A percentile compares a stretch with the other conserved stretches of the same genome.
Evolutionary conservation across 2,888 invertebrate species (phyloP).

Genomic region (Watsonalla binaria): DNA sequence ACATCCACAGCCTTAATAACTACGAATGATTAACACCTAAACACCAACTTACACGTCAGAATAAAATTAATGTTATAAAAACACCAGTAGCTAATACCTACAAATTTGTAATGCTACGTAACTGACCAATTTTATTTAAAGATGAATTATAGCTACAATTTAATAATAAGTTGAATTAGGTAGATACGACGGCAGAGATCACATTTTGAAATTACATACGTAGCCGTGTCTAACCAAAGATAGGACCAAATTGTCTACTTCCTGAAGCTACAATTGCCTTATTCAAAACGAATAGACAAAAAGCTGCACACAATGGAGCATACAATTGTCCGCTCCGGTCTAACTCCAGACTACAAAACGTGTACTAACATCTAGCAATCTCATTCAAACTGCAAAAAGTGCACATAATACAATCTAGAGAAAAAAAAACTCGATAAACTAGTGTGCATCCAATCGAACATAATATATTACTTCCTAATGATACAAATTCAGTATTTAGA

Average conservation of each 20-base stretch:
- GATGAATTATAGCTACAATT: neutral
- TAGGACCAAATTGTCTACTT: conserved; percentile 54
- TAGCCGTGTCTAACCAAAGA: conserved; percentile 13
- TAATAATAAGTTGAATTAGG: neutral
- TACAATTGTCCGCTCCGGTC: conserved; percentile 44
- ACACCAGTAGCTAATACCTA: conserved; percentile 7
- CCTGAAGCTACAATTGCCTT: conserved; percentile 59
- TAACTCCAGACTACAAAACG: conserved; percentile 42
- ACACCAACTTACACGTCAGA: neutral
- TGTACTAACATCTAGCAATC: conserved; percentile 24
- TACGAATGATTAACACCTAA: neutral
- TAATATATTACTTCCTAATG: conserved; percentile 42
- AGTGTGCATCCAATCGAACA: conserved; percentile 33
- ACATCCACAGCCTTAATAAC: neutral
- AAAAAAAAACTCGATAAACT: conserved; percentile 27
- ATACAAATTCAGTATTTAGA: conserved; percentile 37
- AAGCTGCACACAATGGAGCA: conserved; percentile 51
- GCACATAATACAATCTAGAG: conserved; percentile 14
- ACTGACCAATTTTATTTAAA: no score
- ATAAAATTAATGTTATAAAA: neutral
- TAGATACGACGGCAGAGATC: neutral
- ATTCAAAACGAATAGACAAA: conserved; percentile 63
- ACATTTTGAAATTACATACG: neutral
- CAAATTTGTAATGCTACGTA: conserved; percentile 1
- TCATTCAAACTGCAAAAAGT: conserved; percentile 30